Conservation (phyloP, 1,140 invertebrate genomes). For the Zaprionus lachaisei region DNA sequence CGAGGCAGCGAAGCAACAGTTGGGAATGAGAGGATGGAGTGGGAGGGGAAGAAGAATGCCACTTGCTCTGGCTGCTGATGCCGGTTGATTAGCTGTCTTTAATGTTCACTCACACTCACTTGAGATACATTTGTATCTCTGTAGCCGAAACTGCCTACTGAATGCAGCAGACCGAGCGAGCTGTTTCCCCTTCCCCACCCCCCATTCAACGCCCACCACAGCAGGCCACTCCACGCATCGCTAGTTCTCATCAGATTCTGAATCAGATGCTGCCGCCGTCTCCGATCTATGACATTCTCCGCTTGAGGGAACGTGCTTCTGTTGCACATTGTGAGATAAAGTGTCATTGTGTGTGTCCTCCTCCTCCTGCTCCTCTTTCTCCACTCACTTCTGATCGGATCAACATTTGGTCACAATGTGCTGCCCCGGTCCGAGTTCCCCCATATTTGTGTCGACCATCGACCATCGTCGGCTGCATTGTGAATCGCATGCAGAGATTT, state of each 20-base stretch:
- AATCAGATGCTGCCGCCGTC: conserved; percentile 45
- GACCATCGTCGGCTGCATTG: neutral
- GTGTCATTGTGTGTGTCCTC: conserved; percentile 72
- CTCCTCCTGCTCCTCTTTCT: conserved; percentile 17
- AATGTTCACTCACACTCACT: conserved; percentile 44
- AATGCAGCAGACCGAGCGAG: conserved; percentile 21
- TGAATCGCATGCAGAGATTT: conserved; percentile 8
- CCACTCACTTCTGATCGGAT: conserved; percentile 65
- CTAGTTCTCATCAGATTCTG: conserved; percentile 60
- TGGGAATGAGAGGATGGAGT: neutral
- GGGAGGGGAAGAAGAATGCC: conserved; percentile 14
- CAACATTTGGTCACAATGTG: conserved; percentile 58
- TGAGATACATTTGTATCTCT: conserved; percentile 34
- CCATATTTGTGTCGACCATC: neutral
- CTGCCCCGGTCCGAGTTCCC: neutral
- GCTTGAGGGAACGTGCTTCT: conserved; percentile 79
- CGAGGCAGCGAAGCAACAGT: conserved; percentile 24
- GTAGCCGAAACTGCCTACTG: conserved; percentile 2
- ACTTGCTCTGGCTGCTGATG: conserved; percentile 50
- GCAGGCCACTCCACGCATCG: conserved; percentile 62
- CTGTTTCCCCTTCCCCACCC: no score
- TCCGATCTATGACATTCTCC: conserved; percentile 77
- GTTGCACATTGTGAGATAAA: conserved; percentile 78
- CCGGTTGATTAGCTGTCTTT: conserved; percentile 70
- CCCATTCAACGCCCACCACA: neutral